Base-by-base conservation (phyloP, 2,797 vertebrate genomes). In the Mionectes olivaceus region DNA sequence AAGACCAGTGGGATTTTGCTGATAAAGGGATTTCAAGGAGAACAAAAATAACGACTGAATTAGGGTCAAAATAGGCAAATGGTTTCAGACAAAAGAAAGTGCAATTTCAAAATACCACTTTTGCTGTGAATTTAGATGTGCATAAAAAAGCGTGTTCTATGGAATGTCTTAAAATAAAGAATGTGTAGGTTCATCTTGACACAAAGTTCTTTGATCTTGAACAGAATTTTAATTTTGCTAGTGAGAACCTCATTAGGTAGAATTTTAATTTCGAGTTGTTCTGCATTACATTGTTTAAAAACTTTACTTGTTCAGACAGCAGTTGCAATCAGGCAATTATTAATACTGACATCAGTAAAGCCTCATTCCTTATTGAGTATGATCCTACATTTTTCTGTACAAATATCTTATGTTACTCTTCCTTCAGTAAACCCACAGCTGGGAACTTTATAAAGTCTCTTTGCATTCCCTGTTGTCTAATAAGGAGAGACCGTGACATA, bases 61-160 rank as follows among this genome's bases (percentile, higher is more conserved):
- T 84, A 53, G 22, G 55, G 63, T 79, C 87, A 91, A 88, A 88
- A 73, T 9, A 90, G 27, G 50, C 12, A 90, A 93, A 73, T 19
- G 1, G 3, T 61, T 86, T 88, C 76, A 83, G 52, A 59, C 19
- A 49, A 56, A 80, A 80, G 18, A 50, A 68, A 71, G n/a, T 8
- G 47, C 9, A 25, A 33, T 75, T 91, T 81, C 12, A 71, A 85
- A 89, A 71, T 81, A 8, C 5, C 12, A 32, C 7, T 53, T 93
- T n/a, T 76, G 49, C 71, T 79, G 22, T 50, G n/a, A 68, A 43
- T 92, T 87, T 68, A n/a, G 11, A 43, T 64, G 13, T 60, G 47
- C 50, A n/a, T 25, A 46, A 35, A 56, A 63, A 89, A 53, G 14
- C 6, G 2, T 15, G 4, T 27, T 70, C 32, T 74, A n/a, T 32